phyloP scores from a whole-genome alignment of 2,888 invertebrate genomes.

The Lottia scabra region DNA sequence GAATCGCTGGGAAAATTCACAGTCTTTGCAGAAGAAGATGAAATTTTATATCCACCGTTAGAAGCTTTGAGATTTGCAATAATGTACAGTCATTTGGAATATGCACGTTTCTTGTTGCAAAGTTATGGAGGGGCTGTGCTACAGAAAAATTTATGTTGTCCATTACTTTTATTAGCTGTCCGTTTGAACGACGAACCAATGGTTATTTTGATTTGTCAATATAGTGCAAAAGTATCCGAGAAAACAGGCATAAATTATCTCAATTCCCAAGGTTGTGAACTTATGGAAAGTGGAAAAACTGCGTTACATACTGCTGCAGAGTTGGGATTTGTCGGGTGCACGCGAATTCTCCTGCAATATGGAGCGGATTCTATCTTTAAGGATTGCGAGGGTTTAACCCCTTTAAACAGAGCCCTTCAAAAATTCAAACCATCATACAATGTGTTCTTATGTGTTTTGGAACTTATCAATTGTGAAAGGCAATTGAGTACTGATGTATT shows the following conservation, averaged over 20 bases:
- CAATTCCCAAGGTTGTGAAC: conserved; percentile 14
- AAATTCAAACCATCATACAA: conserved; percentile 5
- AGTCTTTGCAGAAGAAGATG: not conserved
- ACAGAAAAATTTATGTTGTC: conserved; percentile 10
- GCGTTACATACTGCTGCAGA: conserved; percentile 16
- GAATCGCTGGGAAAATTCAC: not conserved
- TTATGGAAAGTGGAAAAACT: conserved; percentile 19
- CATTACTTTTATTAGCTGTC: conserved; percentile 11
- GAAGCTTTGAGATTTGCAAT: conserved; percentile 17
- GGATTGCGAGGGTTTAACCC: conserved; percentile 11
- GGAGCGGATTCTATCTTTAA: conserved; percentile 8
- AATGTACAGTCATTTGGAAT: conserved; percentile 15
- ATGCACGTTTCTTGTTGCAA: conserved; percentile 9
- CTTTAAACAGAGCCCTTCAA: conserved; percentile 8
- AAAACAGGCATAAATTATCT: conserved; percentile 12
- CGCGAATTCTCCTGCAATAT: conserved; percentile 12
- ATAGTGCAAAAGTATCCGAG: not conserved
- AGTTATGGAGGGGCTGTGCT: conserved; percentile 1
- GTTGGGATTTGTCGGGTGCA: conserved; percentile 15
- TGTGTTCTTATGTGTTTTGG: conserved; percentile 11
- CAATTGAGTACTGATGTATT: conserved; percentile 11
- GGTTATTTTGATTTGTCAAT: conserved; percentile 11
- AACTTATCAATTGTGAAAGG: conserved; percentile 9
- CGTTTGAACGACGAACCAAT: conserved; percentile 8
- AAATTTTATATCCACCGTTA: conserved; percentile 8